Percentiles rank a stretch among this genome's conserved stretches.
Evolutionary conservation across 64 coral and sea anemone genomes (phyloP).

Genomic region (Stylophora pistillata): DNA sequence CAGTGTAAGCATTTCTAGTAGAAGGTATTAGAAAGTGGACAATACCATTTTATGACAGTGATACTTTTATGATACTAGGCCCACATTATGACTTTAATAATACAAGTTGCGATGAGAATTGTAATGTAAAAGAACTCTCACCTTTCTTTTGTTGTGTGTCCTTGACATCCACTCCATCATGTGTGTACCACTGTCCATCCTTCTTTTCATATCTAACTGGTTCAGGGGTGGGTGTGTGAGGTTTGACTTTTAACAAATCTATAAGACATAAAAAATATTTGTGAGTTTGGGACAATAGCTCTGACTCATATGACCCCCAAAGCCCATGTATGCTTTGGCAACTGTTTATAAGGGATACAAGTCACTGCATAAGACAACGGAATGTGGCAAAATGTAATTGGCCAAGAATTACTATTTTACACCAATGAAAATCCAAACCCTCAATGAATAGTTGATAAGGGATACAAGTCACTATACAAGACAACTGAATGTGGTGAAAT

Average conservation of each 20-base stretch:
- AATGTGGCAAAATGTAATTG: too few relatives aligned
- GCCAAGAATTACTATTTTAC: too few relatives aligned
- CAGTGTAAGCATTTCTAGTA: constrained; percentile 33
- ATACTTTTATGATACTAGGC: neutral
- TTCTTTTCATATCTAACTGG: constrained; percentile 56
- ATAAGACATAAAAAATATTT: neutral
- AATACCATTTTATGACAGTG: neutral
- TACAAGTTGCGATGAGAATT: neutral
- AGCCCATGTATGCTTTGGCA: too few relatives aligned
- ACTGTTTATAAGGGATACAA: too few relatives aligned
- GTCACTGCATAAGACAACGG: too few relatives aligned
- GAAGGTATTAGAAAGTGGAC: neutral
- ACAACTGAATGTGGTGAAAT: too few relatives aligned
- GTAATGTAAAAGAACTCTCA: neutral
- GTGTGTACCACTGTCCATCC: constrained; percentile 57
- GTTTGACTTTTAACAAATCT: constrained; percentile 54
- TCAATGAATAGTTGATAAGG: too few relatives aligned
- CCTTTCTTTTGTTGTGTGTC: constrained; percentile 44
- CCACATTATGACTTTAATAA: neutral
- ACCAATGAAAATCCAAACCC: too few relatives aligned
- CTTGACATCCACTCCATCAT: constrained; percentile 44
- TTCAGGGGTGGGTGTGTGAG: constrained; percentile 31
- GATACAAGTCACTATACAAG: too few relatives aligned
- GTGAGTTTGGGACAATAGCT: too few relatives aligned
- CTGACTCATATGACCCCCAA: too few relatives aligned